A percentile compares a stretch with the other conserved stretches of the same genome.
These are phyloP conservation scores for Agonopterix heracliana DNA, from an alignment of 2,888 invertebrate species.

Conservation along the genomic window DNA sequence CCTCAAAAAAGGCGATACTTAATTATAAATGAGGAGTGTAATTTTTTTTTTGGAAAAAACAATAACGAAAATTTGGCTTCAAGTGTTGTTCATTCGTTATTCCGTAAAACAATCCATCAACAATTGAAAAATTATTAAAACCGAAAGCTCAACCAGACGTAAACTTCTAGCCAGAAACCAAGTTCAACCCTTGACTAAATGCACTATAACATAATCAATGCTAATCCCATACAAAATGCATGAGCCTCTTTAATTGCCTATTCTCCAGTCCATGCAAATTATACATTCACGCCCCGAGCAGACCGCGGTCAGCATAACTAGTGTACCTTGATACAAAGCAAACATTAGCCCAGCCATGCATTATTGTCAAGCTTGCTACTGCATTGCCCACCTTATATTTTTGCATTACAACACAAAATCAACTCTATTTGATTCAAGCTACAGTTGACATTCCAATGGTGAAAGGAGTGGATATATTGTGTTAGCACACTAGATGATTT, in stretches of 20 bases:
- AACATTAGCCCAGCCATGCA: constrained; percentile 74
- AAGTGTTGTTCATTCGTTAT: too few species aligned
- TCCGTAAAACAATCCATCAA: too few species aligned
- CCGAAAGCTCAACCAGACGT: too few species aligned
- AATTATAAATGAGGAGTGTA: too few species aligned
- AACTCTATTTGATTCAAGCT: neutral
- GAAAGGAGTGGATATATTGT: constrained; percentile 6
- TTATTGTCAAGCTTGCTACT: constrained; percentile 66
- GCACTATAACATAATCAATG: neutral
- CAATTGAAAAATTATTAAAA: too few species aligned
- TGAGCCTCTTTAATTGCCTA: constrained; percentile 68
- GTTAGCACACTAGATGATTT: constrained; percentile 30
- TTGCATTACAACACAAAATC: constrained; percentile 12
- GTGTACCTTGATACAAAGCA: constrained; percentile 70
- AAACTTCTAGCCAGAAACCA: too few species aligned
- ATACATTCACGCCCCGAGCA: constrained; percentile 70
- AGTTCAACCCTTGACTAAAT: too few species aligned
- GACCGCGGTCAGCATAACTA: constrained; percentile 58
- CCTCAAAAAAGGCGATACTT: too few species aligned
- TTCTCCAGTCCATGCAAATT: constrained; percentile 56
- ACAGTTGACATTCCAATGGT: constrained; percentile 16
- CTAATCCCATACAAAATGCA: constrained; percentile 60
- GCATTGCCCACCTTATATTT: constrained; percentile 37
- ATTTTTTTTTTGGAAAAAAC: too few species aligned
- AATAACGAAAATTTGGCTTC: too few species aligned